Base-by-base conservation (phyloP, 2,888 invertebrate genomes). In the Calameuta pallipes region DNA sequence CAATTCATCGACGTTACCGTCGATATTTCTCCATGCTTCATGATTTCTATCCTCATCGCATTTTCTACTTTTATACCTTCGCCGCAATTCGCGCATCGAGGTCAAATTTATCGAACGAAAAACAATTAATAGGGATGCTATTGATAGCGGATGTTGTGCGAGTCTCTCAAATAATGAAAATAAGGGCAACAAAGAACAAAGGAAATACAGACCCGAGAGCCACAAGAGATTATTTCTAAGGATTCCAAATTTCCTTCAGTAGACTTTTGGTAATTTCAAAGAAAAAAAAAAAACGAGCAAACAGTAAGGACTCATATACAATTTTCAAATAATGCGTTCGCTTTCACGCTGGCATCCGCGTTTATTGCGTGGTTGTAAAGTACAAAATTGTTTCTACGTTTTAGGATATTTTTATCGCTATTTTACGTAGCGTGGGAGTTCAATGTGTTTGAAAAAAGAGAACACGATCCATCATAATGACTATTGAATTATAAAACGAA, bases 341-440 rank as follows among this genome's bases (percentile, higher is more conserved):
- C 81, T 76, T 81, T 77, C 74, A 74, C 76, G 80, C 78, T 75
- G 23, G 74, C 76, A 79, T 76, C 82, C 80, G 81, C 82, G 81
- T 85, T 85, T 83, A 83, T 87, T 83, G 86, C 88, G 87, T 86
- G 85, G 71, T 84, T 82, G 84, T 86, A 85, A 82, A 89, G 89
- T 89, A 89, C 89, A 89, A 89, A 89, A 88, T 88, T 88, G 80
- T 88, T 89, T 89, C 82, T 81, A 87, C 82, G 80, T 80, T 83
- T 84, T 88, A 83, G 79, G 82, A 84, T 84, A 84, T 82, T 76
- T 87, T 87, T 87, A 84, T 84, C 83, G 83, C 82, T 76, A 79
- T 70, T 77, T 83, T 80, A 34, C 71, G 71, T 71, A 34, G 34
- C 71, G 71, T 56, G 56, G 23, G 56, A 56, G 23, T 2, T 56